Evolutionary conservation across 2,113 vertebrate species (phyloP).

Genomic region (Limnothrissa miodon): DNA sequence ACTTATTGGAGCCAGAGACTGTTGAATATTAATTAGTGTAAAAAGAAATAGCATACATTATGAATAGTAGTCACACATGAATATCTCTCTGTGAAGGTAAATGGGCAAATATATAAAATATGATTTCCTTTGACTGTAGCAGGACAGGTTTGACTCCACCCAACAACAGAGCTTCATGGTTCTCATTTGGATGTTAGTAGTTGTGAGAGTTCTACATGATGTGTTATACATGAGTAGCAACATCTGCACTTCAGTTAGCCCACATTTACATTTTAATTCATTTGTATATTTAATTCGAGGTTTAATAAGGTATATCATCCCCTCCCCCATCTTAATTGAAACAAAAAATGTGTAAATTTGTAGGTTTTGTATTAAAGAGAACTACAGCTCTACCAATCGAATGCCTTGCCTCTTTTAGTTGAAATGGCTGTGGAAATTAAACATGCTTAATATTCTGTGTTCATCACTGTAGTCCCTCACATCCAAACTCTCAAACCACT

Average conservation of each 20-base stretch:
- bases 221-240: too few relatives aligned
- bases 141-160: background rate
- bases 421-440: constrained; percentile 54
- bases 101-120: background rate
- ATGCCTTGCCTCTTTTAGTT: constrained; percentile 37
- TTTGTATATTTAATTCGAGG: background rate
- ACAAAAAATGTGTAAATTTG: background rate
- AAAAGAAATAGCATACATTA: background rate
- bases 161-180: background rate
- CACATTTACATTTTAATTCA: background rate
- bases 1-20: background rate
- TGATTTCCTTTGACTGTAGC: background rate
- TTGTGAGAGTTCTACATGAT: too few relatives aligned
- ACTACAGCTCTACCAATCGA: background rate
- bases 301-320: background rate
- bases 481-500: constrained; percentile 60
- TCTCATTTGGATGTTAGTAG: background rate
- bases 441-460: constrained; percentile 66
- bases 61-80: background rate
- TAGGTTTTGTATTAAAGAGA: background rate
- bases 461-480: constrained; percentile 41
- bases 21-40: constrained; percentile 2
- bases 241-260: background rate
- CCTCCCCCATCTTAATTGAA: background rate
- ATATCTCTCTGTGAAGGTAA: background rate